Conservation (phyloP, 2,797 vertebrate genomes). For the Dromococcyx pavoninus region DNA sequence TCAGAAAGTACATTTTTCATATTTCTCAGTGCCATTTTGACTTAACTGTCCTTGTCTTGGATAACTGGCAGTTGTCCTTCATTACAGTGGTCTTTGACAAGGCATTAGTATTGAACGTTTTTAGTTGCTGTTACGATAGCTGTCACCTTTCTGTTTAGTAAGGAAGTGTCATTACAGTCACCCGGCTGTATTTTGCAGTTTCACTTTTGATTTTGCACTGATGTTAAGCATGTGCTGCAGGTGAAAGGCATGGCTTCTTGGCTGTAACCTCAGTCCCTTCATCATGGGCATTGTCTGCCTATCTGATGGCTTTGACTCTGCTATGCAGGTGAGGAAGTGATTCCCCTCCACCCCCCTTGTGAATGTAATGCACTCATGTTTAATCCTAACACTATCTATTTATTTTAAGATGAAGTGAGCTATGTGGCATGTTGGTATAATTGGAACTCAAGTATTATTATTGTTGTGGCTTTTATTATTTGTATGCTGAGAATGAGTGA, state of each 20-base stretch:
- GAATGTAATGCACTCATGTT: too few relatives aligned
- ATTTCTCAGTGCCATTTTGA: not conserved
- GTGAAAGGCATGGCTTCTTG: not conserved
- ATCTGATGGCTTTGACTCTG: not conserved
- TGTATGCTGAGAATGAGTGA: too few relatives aligned
- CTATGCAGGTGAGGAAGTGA: too few relatives aligned
- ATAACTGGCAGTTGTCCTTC: not conserved
- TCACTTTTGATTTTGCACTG: slow-evolving; percentile 40
- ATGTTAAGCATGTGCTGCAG: not conserved
- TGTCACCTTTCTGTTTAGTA: not conserved
- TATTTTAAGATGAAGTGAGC: too few relatives aligned
- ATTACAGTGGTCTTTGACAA: not conserved
- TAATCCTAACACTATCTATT: too few relatives aligned
- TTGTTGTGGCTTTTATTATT: too few relatives aligned
- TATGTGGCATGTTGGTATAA: too few relatives aligned
- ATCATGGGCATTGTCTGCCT: not conserved
- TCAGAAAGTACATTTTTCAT: too few relatives aligned
- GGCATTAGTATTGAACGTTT: not conserved
- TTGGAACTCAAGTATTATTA: too few relatives aligned
- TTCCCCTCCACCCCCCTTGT: too few relatives aligned
- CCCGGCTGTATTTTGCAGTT: not conserved
- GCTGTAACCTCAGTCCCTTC: not conserved
- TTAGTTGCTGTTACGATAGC: not conserved
- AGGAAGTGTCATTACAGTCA: not conserved
- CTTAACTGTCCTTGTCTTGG: not conserved